Evolutionary conservation across 2,888 invertebrate species (phyloP), one percentile per base, ranked within the genome.

Genomic region (Drosophila parthenogenetica): DNA sequence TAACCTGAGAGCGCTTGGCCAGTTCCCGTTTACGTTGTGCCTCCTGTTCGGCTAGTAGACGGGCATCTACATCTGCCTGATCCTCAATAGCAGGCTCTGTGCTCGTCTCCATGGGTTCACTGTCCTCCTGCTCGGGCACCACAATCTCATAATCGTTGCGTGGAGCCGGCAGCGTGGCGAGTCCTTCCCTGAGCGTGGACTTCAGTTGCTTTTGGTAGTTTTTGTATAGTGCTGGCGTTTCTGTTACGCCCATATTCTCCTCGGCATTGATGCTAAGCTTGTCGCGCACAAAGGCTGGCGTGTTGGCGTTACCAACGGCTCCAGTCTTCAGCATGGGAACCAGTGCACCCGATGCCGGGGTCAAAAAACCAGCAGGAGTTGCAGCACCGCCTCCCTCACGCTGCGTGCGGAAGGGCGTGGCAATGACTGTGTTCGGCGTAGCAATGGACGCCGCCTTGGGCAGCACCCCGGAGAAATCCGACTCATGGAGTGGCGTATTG

Each of bases 61-160:
- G 93, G 0, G 95, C 95, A 90, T 97, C 97, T 1, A 96, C 93
- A 89, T 97, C 97, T 0, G 97, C 96, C 92, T 98, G 97, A 92
- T 98, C 98, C 89, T 97, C 97, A 0, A 96, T 91, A 0, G 92
- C 84, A 68, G 93, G 92, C 62, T 94, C 93, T 46, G 91, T 78
- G 16, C 82, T 77, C 0, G 89, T 88, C n/a, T 90, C 91, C 19
- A 90, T 91, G 2, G 92, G 93, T 19, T 93, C 93, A 19, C 54
- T 74, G 51, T 93, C 93, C 58, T 96, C 96, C 58, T 95, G 94
- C 71, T 98, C 98, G 0, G 99, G 98, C 13, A 99, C 97, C 43
- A 99, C 98, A 87, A 99, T 98, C 93, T 99, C 99, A 92, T 98
- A 99, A 93, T 99, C 99, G 91, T 99, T 99, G 81, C 96, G 96